Conservation (phyloP, 2,888 invertebrate species). For the Phymatocera aterrima region DNA sequence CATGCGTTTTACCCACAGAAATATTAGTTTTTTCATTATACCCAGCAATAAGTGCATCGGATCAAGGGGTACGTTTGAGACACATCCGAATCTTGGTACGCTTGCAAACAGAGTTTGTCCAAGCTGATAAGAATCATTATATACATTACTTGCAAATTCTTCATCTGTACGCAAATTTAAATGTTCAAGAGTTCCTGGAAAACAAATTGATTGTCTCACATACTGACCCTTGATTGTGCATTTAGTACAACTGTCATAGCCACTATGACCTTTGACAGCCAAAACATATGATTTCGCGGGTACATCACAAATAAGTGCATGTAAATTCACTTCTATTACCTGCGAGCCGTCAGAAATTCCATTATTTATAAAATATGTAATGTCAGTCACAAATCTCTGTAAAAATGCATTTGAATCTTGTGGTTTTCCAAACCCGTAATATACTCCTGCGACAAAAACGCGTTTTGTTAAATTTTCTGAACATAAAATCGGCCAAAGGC, state of each 20-base stretch:
- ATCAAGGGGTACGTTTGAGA: conserved; percentile 55
- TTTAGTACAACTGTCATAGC: conserved; percentile 53
- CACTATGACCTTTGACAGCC: conserved; percentile 49
- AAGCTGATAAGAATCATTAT: conserved; percentile 53
- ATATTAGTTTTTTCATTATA: conserved; percentile 59
- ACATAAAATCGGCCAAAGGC: too few relatives aligned
- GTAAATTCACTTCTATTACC: too few relatives aligned
- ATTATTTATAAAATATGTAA: too few relatives aligned
- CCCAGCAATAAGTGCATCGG: conserved; percentile 65
- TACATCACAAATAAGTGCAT: conserved; percentile 48
- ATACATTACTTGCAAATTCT: conserved; percentile 47
- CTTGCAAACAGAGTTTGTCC: conserved; percentile 53
- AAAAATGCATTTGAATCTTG: too few relatives aligned
- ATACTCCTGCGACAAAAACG: too few relatives aligned
- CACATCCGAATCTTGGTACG: conserved; percentile 59
- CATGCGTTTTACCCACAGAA: conserved; percentile 57
- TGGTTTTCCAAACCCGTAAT: too few relatives aligned
- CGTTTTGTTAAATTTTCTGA: too few relatives aligned
- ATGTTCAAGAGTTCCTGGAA: conserved; percentile 26
- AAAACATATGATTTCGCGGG: conserved; percentile 50
- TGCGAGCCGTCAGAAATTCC: too few relatives aligned
- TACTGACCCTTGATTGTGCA: conserved; percentile 51
- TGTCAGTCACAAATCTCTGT: too few relatives aligned
- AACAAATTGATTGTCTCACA: conserved; percentile 42
- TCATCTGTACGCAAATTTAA: conserved; percentile 44